Evolutionary conservation across 2,888 invertebrate species (phyloP).

Genomic region (Pandemis heparana): DNA sequence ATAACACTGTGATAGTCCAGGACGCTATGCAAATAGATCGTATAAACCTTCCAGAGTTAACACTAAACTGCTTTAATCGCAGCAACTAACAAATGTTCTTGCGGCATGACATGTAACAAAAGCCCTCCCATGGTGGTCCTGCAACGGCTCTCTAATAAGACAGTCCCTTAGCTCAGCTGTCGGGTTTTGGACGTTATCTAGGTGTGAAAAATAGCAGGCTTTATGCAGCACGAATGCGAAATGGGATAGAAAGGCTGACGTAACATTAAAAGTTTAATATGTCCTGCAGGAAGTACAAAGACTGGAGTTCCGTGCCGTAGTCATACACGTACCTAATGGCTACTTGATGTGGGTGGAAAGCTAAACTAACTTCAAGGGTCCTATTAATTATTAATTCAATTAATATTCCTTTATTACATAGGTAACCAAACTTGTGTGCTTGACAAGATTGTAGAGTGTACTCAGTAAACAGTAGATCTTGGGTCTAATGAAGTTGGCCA

Average conservation of each 20-base stretch:
- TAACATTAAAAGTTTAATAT: conserved; percentile 18
- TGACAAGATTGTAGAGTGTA: too few relatives aligned
- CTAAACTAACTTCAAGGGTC: not conserved
- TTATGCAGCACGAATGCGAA: conserved; percentile 61
- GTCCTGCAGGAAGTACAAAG: not conserved
- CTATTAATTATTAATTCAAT: not conserved
- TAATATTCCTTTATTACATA: not conserved
- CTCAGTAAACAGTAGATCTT: too few relatives aligned
- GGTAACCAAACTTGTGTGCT: not conserved
- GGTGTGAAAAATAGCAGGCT: conserved; percentile 77
- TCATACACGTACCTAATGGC: not conserved
- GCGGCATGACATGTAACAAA: conserved; percentile 71
- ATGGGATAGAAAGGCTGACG: conserved; percentile 38
- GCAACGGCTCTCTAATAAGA: conserved; percentile 75
- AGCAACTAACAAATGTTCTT: conserved; percentile 72
- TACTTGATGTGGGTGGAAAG: not conserved
- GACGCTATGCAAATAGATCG: not conserved
- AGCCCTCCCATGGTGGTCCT: conserved; percentile 76
- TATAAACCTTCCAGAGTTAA: conserved; percentile 20
- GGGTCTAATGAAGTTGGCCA: too few relatives aligned
- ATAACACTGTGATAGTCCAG: too few relatives aligned
- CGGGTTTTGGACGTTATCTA: conserved; percentile 73
- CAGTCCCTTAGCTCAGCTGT: conserved; percentile 77
- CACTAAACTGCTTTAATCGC: conserved; percentile 56
- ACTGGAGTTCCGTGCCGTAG: not conserved